Conservation (phyloP, 2,888 invertebrate genomes). For the Chironomus tentans region DNA sequence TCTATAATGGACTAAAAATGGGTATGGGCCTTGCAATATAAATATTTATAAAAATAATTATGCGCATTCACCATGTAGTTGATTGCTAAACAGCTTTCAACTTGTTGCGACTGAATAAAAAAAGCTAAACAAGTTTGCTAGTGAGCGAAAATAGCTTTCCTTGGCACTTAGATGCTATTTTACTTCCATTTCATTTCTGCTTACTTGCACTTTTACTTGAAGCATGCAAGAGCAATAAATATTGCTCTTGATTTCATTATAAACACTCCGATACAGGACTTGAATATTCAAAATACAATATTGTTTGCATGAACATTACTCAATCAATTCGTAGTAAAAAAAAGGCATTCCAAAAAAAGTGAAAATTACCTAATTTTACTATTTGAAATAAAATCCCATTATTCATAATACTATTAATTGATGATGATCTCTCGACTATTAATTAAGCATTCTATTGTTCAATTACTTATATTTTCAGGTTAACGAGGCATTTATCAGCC, state of each 20-base stretch:
- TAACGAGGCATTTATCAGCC: conserved; percentile 14
- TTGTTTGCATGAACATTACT: not conserved
- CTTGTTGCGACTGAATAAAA: too few species aligned
- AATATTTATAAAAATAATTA: too few species aligned
- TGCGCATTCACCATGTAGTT: too few species aligned
- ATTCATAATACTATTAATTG: not conserved
- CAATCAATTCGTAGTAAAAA: not conserved
- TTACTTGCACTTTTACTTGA: conserved; percentile 4
- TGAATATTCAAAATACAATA: too few species aligned
- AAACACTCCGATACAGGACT: too few species aligned
- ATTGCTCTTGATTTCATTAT: too few species aligned
- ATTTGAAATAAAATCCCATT: not conserved
- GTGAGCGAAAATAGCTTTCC: too few species aligned
- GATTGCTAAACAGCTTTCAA: too few species aligned
- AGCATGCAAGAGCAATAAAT: too few species aligned
- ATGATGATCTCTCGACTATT: not conserved
- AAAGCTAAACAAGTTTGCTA: not conserved
- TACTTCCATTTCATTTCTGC: not conserved
- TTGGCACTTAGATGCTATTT: not conserved
- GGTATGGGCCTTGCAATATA: too few species aligned
- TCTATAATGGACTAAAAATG: too few species aligned
- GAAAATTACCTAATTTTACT: not conserved
- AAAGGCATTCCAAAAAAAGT: not conserved
- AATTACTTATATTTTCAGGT: conserved; percentile 13
- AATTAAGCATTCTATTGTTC: conserved; percentile 11